These are phyloP conservation scores for Xestoiulus laeticollis DNA, from an alignment of 2,888 invertebrate genomes.

Conservation along the genomic window DNA sequence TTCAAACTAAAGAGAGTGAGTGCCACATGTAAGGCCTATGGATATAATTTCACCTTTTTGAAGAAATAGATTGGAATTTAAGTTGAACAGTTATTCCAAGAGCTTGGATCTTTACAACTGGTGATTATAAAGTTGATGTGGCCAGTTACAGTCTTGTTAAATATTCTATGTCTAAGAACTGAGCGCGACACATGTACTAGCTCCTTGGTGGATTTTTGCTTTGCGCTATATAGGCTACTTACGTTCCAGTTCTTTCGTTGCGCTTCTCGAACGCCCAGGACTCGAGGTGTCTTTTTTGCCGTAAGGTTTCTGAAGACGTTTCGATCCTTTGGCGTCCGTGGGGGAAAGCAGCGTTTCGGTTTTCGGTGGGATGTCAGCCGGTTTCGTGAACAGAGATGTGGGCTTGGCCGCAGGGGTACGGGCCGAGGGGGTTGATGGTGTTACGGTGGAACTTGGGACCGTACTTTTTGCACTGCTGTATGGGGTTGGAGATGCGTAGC, in stretches of 20 bases:
- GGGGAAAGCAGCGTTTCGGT: slow-evolving; percentile 55
- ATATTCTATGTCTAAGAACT: too few relatives aligned
- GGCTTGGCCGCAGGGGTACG: slow-evolving; percentile 54
- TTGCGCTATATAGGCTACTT: slow-evolving; percentile 57
- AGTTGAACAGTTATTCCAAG: too few relatives aligned
- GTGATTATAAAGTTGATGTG: too few relatives aligned
- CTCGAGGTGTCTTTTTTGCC: slow-evolving; percentile 74
- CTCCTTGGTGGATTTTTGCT: too few relatives aligned
- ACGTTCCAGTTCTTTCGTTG: slow-evolving; percentile 89
- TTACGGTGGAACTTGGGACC: not conserved
- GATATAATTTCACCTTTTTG: too few relatives aligned
- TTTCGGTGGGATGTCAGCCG: slow-evolving; percentile 44
- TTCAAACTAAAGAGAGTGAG: too few relatives aligned
- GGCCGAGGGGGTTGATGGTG: not conserved
- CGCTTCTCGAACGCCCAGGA: slow-evolving; percentile 85
- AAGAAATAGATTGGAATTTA: too few relatives aligned
- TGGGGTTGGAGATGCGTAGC: slow-evolving; percentile 31
- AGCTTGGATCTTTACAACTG: too few relatives aligned
- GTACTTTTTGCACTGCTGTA: not conserved
- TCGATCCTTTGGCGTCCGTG: slow-evolving; percentile 63
- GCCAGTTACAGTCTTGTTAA: too few relatives aligned
- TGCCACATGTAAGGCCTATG: too few relatives aligned
- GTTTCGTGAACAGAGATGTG: slow-evolving; percentile 48
- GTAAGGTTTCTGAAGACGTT: slow-evolving; percentile 67
- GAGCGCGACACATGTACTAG: too few relatives aligned